Percentiles rank a stretch among this genome's conserved stretches.
Evolutionary conservation across 2,113 vertebrate species (phyloP).

Genomic region (Dolichotis patagonum): DNA sequence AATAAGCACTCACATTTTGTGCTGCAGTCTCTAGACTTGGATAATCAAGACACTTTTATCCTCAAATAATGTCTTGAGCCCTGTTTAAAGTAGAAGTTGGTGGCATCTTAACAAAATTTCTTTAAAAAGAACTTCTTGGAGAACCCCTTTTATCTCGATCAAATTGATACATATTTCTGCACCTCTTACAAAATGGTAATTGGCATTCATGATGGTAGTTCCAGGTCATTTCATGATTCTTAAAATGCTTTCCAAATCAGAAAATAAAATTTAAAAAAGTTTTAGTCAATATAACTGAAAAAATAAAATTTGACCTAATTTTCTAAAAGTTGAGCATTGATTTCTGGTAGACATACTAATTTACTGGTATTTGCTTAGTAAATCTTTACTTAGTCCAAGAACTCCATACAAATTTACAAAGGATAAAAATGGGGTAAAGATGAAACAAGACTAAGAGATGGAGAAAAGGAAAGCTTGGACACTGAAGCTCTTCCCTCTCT

Average conservation of each 20-base stretch:
- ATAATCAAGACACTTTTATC: constrained; percentile 76
- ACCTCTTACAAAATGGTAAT: constrained; percentile 41
- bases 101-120: constrained; percentile 14
- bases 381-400: not conserved
- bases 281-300: not conserved
- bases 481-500: not conserved
- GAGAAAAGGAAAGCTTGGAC: not conserved
- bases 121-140: not conserved
- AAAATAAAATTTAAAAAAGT: not conserved
- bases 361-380: not conserved
- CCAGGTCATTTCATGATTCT: not conserved
- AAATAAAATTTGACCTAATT: constrained; percentile 54
- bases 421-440: not conserved
- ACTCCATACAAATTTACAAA: not conserved
- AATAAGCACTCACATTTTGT: constrained; percentile 76
- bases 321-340: constrained; percentile 10
- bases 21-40: constrained; percentile 50
- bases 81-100: constrained; percentile 61
- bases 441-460: not conserved
- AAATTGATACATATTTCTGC: constrained; percentile 18
- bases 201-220: constrained; percentile 42
- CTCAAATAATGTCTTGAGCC: constrained; percentile 59
- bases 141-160: not conserved
- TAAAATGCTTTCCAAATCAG: constrained; percentile 36
- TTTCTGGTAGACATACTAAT: constrained; percentile 1